Evolutionary conservation across 2,797 vertebrate genomes (phyloP), one percentile per base, ranked within the genome.

Genomic region (Pangasius macronema): DNA sequence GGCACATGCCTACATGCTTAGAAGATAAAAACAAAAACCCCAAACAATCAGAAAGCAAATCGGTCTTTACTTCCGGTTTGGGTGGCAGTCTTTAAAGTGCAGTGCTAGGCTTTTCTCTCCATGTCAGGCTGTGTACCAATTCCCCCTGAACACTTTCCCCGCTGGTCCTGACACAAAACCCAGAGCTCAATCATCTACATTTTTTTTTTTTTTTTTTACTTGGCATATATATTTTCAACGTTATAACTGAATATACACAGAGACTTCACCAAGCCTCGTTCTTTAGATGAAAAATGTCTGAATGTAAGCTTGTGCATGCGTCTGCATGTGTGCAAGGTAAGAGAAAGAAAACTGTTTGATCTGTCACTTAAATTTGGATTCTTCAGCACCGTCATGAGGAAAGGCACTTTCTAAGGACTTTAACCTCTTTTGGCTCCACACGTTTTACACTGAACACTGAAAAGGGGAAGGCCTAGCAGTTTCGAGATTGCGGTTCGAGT

Each of bases 391-490:
- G 94, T 97, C 97, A 95, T 96, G 96, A 97, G 94, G 96, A 98
- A 99, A 99, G 98, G 98, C 98, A 99, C 97, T 99, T 99, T 97
- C 97, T 96, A 96, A 97, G 94, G 96, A 96, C 96, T 93, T 90
- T 92, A 88, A 84, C 82, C 87, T 86, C 85, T 93, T 92, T 83
- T 83, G 82, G 82, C 82, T 83, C 82, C 63, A 24, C 63, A 68
- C 57, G 57, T 7, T 81, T 61, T 81, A 82, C 63, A 83, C 65
- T 68, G 63, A 83, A 83, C 46, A 83, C 42, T 67, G 61, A 49
- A 33, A 49, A 49, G 42, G 46, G 36, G 49, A 24, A 39, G 16
- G 55, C 33, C 18, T 42, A 49, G 9, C 24, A 16, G 68, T 55
- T 33, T n/a, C 6, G n/a, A 67, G 77, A 49, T n/a, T 3, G 30